A percentile compares a stretch with the other conserved stretches of the same genome.
Conservation (phyloP, 2,113 vertebrate species). For the Oryzias curvinotus region DNA sequence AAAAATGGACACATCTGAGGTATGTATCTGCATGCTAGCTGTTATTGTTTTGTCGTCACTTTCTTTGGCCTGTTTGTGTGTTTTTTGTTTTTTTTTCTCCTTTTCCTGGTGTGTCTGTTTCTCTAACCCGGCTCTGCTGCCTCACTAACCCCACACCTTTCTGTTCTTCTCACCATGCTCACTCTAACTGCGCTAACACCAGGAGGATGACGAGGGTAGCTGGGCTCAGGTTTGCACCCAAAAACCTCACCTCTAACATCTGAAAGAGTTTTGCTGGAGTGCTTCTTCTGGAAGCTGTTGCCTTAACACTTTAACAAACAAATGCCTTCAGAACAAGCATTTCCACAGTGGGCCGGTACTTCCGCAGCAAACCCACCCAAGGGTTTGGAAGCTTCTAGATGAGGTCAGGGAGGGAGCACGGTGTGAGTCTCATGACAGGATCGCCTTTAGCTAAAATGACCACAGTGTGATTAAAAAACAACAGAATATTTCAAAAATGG, state of each 20-base stretch:
- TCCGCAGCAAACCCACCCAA: too few species aligned
- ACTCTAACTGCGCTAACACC: slow-evolving; percentile 89
- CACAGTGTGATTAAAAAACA: too few species aligned
- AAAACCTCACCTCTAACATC: slow-evolving; percentile 2
- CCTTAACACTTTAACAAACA: too few species aligned
- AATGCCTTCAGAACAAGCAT: too few species aligned
- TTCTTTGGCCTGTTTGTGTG: not conserved
- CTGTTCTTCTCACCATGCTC: slow-evolving; percentile 81
- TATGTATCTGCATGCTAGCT: not conserved
- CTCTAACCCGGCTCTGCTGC: slow-evolving; percentile 49
- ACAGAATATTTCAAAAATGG: too few species aligned
- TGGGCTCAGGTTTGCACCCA: slow-evolving; percentile 96
- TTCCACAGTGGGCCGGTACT: too few species aligned
- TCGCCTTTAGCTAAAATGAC: too few species aligned
- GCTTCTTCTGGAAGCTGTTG: too few species aligned
- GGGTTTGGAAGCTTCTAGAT: too few species aligned
- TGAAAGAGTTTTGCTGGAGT: too few species aligned
- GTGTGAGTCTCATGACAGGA: too few species aligned
- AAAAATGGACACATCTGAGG: not conserved
- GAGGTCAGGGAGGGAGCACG: too few species aligned
- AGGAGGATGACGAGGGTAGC: slow-evolving; percentile 99
- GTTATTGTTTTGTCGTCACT: not conserved
- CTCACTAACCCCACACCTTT: slow-evolving; percentile 73
- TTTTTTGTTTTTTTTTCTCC: not conserved
- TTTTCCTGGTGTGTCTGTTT: not conserved